Evolutionary conservation across 2,888 invertebrate genomes (phyloP).

Genomic region (Cerastis rubricosa): DNA sequence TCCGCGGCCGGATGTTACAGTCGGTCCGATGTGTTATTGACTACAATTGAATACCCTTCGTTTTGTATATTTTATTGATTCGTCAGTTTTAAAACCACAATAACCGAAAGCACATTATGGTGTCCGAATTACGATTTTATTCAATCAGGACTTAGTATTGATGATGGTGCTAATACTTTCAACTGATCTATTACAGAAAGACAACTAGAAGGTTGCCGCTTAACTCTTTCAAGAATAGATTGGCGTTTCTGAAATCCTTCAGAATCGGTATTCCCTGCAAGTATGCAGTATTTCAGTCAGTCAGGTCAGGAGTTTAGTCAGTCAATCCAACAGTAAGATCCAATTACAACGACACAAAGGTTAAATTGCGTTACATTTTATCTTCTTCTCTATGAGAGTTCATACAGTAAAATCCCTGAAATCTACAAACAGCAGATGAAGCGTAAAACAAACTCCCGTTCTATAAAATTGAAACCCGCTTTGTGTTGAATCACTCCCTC

Average conservation of each 20-base stretch:
- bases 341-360: slow-evolving; percentile 15
- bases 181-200: not conserved
- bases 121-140: not conserved
- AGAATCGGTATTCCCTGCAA: too few species aligned
- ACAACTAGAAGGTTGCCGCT: not conserved
- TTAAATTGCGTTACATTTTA: slow-evolving; percentile 24
- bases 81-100: slow-evolving; percentile 2
- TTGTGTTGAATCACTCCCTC: slow-evolving; percentile 50
- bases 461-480: slow-evolving; percentile 52
- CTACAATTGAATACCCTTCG: slow-evolving; percentile 34
- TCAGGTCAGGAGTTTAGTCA: too few species aligned
- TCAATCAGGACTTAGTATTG: not conserved
- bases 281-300: too few species aligned
- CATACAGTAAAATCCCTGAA: not conserved
- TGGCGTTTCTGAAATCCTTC: not conserved
- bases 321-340: not conserved
- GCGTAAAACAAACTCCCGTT: slow-evolving; percentile 48
- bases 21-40: slow-evolving; percentile 41
- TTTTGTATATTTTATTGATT: slow-evolving; percentile 30
- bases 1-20: slow-evolving; percentile 45
- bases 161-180: not conserved
- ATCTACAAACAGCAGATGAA: slow-evolving; percentile 25
- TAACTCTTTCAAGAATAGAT: too few species aligned
- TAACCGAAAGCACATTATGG: not conserved
- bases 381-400: slow-evolving; percentile 9